A percentile compares a stretch with the other conserved stretches of the same genome.
phyloP scores from a whole-genome alignment of 2,888 invertebrate genomes.

The Agonopterix heracliana region DNA sequence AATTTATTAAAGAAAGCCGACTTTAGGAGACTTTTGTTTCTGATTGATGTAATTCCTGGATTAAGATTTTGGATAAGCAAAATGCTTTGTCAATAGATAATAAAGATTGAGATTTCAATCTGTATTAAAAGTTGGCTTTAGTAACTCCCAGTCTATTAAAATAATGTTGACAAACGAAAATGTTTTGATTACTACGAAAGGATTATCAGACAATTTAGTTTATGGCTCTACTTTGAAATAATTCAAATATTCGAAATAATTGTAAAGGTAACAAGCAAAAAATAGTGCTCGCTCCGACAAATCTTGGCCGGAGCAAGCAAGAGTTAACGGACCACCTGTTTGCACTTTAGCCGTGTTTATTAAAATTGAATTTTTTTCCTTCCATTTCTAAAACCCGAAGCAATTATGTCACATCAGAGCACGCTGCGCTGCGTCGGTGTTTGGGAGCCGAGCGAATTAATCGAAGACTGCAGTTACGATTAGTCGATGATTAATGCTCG shows the following conservation, averaged over 20 bases:
- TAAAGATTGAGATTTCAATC: conserved; percentile 21
- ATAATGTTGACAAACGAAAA: conserved; percentile 2
- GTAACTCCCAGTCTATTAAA: conserved; percentile 7
- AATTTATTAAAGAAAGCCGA: conserved; percentile 57
- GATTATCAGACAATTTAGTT: neutral
- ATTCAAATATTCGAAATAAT: neutral
- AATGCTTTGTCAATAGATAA: conserved; percentile 22
- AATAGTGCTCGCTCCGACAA: neutral
- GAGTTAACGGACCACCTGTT: conserved; percentile 10
- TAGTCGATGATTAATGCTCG: conserved; percentile 75
- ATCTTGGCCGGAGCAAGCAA: conserved; percentile 1
- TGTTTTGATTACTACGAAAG: neutral
- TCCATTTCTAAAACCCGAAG: neutral
- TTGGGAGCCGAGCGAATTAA: conserved; percentile 56
- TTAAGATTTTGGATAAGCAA: conserved; percentile 30
- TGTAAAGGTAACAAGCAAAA: no score
- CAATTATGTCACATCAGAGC: conserved; percentile 11
- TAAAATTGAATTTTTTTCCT: conserved; percentile 2
- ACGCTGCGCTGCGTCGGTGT: conserved; percentile 28
- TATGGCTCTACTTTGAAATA: no score
- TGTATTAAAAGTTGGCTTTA: conserved; percentile 15
- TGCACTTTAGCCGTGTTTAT: conserved; percentile 7
- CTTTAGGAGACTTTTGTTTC: conserved; percentile 42
- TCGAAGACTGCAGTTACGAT: conserved; percentile 76
- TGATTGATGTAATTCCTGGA: conserved; percentile 46